phyloP scores from a whole-genome alignment of 2,797 vertebrate genomes.

The Rhodeus uyekii region DNA sequence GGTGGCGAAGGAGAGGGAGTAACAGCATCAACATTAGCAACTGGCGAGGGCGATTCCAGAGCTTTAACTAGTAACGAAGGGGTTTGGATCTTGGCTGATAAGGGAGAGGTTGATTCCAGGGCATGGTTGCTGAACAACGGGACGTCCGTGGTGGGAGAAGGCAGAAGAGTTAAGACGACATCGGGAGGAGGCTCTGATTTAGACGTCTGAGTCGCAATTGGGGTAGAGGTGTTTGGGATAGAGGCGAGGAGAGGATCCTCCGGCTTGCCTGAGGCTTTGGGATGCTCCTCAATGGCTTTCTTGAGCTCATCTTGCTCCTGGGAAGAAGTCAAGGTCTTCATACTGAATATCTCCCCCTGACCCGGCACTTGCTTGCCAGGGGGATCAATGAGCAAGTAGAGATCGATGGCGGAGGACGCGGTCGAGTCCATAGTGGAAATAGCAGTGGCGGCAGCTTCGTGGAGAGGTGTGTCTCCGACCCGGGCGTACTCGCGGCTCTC shows the following conservation, averaged over 20 bases:
- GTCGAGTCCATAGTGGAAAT: slow-evolving; percentile 85
- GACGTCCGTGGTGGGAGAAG: background rate
- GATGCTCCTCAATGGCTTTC: slow-evolving; percentile 7
- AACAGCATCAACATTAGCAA: too few relatives aligned
- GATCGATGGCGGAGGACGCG: slow-evolving; percentile 77
- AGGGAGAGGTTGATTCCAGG: background rate
- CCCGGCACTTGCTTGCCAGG: background rate
- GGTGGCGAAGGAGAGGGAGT: background rate
- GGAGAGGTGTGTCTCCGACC: slow-evolving; percentile 80
- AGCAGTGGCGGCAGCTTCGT: slow-evolving; percentile 70
- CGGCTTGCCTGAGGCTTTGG: background rate
- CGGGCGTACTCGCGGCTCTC: slow-evolving; percentile 90
- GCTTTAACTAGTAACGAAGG: slow-evolving; percentile 28
- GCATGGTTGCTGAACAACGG: background rate
- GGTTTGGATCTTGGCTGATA: slow-evolving; percentile 18
- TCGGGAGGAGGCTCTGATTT: slow-evolving; percentile 25
- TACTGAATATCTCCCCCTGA: background rate
- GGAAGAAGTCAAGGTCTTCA: slow-evolving; percentile 12
- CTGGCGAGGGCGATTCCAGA: slow-evolving; percentile 53
- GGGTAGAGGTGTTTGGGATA: slow-evolving; percentile 55
- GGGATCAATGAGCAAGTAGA: slow-evolving; percentile 56
- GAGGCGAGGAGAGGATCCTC: slow-evolving; percentile 41
- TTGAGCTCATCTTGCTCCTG: slow-evolving; percentile 2
- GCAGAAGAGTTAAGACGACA: background rate
- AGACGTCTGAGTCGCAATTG: background rate